Evolutionary conservation across 2,888 invertebrate genomes (phyloP).

Genomic region (Ormyrus thymus): DNA sequence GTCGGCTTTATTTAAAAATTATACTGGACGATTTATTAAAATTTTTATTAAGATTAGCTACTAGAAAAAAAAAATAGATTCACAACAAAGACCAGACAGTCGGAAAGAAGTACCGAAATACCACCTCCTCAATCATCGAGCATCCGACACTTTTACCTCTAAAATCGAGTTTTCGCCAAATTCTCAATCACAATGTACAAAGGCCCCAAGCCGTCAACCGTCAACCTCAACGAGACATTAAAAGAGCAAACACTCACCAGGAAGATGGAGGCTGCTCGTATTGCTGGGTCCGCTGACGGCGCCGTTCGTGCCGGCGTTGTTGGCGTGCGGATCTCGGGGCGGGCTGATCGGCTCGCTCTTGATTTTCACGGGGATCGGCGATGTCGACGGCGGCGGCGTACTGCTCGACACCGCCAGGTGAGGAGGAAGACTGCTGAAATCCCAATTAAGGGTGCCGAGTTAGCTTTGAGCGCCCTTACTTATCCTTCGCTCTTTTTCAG

Average conservation of each 20-base stretch:
- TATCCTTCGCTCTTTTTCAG: background rate
- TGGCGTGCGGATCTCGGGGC: slow-evolving; percentile 86
- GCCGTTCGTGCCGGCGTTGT: slow-evolving; percentile 69
- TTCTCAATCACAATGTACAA: too few species aligned
- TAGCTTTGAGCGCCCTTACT: background rate
- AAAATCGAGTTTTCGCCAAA: too few species aligned
- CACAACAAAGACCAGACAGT: too few species aligned
- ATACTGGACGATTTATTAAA: too few species aligned
- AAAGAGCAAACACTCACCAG: slow-evolving; percentile 35
- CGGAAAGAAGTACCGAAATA: too few species aligned
- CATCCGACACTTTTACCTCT: too few species aligned
- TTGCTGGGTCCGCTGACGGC: slow-evolving; percentile 72
- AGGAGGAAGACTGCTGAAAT: slow-evolving; percentile 83
- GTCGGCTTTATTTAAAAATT: too few species aligned
- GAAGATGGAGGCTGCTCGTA: slow-evolving; percentile 75
- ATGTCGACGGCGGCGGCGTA: slow-evolving; percentile 85
- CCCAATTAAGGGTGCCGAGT: background rate
- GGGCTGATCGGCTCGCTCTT: slow-evolving; percentile 98
- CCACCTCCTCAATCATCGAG: too few species aligned
- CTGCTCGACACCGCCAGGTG: slow-evolving; percentile 86
- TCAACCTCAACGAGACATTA: too few species aligned
- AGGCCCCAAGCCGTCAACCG: too few species aligned
- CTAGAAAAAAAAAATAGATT: too few species aligned
- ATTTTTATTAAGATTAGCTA: too few species aligned
- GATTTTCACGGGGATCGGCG: slow-evolving; percentile 90